Conservation (phyloP, 2,797 vertebrate genomes). For the Eidolon dupreanum region DNA sequence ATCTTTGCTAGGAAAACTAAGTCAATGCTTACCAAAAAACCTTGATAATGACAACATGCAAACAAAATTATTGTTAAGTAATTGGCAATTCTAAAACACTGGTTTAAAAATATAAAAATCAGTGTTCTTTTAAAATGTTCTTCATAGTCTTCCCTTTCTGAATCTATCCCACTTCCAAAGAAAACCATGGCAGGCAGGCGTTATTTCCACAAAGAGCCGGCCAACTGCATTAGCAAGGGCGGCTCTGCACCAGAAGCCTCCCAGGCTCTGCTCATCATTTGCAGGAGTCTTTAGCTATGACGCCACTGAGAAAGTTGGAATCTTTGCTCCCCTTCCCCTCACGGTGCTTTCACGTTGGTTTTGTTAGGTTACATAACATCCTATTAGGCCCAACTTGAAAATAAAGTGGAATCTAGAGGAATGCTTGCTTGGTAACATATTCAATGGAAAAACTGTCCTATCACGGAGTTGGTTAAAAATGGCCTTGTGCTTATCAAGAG, state of each 20-base stretch:
- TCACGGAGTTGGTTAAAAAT: neutral
- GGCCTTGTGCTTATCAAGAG: neutral
- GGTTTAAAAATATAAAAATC: conserved; percentile 2
- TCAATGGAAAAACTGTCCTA: neutral
- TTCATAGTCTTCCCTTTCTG: neutral
- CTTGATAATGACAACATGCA: neutral
- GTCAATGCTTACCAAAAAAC: neutral
- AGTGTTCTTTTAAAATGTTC: neutral
- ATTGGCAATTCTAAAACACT: neutral
- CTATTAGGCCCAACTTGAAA: neutral
- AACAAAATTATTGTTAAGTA: neutral
- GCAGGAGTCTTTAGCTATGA: neutral
- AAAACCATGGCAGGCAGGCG: neutral
- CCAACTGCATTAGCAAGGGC: neutral
- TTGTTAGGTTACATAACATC: neutral
- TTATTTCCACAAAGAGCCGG: neutral
- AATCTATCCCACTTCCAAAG: neutral
- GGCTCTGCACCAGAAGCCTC: too few species aligned
- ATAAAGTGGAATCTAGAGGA: neutral
- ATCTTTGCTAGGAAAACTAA: conserved; percentile 20
- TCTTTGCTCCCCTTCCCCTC: neutral
- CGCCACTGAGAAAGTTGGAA: neutral
- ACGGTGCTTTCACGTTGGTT: neutral
- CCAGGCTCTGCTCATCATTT: neutral
- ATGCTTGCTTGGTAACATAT: neutral